phyloP scores from a whole-genome alignment of 2,888 invertebrate species.

The Liodrosophila aerea region DNA sequence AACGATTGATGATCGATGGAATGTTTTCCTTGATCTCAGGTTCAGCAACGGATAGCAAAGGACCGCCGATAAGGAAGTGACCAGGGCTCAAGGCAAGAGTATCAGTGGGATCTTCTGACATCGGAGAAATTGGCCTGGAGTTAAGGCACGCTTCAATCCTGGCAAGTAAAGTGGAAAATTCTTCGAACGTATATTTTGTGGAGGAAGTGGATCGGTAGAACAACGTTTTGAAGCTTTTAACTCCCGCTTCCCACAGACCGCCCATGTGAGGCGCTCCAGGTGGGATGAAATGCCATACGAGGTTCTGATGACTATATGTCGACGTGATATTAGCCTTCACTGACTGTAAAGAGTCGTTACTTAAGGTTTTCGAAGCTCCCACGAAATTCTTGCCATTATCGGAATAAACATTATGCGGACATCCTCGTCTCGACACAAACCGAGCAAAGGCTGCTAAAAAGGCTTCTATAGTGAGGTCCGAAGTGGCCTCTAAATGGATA shows the following conservation, averaged over 20 bases:
- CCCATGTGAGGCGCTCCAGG: not conserved
- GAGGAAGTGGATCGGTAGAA: not conserved
- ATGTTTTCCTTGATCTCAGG: not conserved
- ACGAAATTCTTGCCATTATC: not conserved
- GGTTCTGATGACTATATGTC: not conserved
- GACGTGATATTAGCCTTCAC: not conserved
- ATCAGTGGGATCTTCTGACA: constrained; percentile 15
- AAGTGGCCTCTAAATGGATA: not conserved
- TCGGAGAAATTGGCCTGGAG: constrained; percentile 3
- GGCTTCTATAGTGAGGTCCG: not conserved
- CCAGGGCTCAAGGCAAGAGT: constrained; percentile 4
- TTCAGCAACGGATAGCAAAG: not conserved
- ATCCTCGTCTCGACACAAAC: not conserved
- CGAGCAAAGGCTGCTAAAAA: not conserved
- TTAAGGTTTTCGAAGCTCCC: not conserved
- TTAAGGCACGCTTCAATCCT: constrained; percentile 19
- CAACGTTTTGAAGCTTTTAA: not conserved
- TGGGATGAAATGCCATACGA: not conserved
- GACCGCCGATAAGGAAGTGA: constrained; percentile 5
- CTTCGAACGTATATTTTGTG: constrained; percentile 1
- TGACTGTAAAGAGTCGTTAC: not conserved
- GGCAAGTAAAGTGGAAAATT: not conserved
- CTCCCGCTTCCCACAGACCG: constrained; percentile 1
- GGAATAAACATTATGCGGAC: not conserved
- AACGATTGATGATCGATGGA: not conserved